phyloP scores from a whole-genome alignment of 1,140 invertebrate genomes.

The Cherax quadricarinatus region DNA sequence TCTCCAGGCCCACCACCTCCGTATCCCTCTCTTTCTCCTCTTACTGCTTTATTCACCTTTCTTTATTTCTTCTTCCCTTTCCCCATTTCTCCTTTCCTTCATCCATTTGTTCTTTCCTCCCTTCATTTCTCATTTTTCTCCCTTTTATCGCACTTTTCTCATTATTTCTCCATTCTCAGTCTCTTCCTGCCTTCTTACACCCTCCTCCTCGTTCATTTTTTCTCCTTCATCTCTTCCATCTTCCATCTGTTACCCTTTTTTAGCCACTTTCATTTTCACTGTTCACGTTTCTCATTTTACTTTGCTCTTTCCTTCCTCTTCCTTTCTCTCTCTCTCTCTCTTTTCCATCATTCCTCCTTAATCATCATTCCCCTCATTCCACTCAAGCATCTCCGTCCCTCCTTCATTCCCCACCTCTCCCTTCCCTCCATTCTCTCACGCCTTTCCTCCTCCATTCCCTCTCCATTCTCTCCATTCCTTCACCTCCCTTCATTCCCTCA shows the following conservation, averaged over 20 bases:
- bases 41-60: constrained; percentile 6
- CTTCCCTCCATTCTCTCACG: not conserved
- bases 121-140: too few species aligned
- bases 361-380: not conserved
- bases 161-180: too few species aligned
- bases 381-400: too few species aligned
- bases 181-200: too few species aligned
- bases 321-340: constrained; percentile 24
- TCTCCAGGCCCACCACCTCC: not conserved
- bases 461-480: not conserved
- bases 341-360: not conserved
- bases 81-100: too few species aligned
- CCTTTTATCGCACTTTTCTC: not conserved
- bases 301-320: not conserved
- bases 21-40: constrained; percentile 30
- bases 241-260: not conserved
- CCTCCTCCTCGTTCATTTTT: too few species aligned
- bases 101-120: too few species aligned
- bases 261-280: too few species aligned
- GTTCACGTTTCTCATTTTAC: too few species aligned
- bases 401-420: not conserved
- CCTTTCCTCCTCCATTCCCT: not conserved
- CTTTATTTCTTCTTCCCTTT: constrained; percentile 16
- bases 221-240: too few species aligned
- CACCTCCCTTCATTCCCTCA: not conserved